Conservation (phyloP, 2,113 vertebrate genomes). For the Burhinus oedicnemus region DNA sequence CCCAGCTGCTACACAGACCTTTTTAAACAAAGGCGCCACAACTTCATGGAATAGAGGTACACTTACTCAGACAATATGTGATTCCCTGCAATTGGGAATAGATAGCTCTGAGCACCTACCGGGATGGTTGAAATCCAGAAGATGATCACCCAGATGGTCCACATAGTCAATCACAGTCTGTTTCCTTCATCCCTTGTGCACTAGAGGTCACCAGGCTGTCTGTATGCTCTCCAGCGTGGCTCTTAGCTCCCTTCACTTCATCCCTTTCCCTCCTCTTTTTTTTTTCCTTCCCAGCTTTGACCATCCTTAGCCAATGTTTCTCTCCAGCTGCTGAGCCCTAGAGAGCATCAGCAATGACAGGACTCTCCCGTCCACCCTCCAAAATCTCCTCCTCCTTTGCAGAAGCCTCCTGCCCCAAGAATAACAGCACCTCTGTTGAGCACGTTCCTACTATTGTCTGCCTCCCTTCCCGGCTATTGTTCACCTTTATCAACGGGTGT, state of each 20-base stretch:
- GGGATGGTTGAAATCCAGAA: conserved; percentile 20
- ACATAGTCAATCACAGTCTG: conserved; percentile 38
- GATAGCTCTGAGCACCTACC: conserved; percentile 48
- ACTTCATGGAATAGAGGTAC: not conserved
- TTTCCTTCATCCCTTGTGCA: not conserved
- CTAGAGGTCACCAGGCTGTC: not conserved
- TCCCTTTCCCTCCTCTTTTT: not conserved
- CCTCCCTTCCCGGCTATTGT: not conserved
- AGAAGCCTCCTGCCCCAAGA: conserved; percentile 18
- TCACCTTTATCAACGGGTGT: not conserved
- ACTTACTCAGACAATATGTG: not conserved
- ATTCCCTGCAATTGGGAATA: not conserved
- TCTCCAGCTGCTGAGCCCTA: conserved; percentile 9
- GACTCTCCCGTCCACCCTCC: not conserved
- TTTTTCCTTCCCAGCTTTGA: not conserved
- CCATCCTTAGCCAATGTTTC: conserved; percentile 20
- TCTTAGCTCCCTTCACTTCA: conserved; percentile 21
- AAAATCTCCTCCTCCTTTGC: conserved; percentile 19
- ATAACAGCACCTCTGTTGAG: conserved; percentile 27
- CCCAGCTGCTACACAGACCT: not conserved
- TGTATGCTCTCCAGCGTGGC: not conserved
- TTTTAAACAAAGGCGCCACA: not conserved
- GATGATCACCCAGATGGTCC: conserved; percentile 33
- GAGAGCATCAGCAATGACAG: conserved; percentile 22
- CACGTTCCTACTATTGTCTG: not conserved